Evolutionary conservation across 2,888 invertebrate genomes (phyloP).

Genomic region (Tipula confusa): DNA sequence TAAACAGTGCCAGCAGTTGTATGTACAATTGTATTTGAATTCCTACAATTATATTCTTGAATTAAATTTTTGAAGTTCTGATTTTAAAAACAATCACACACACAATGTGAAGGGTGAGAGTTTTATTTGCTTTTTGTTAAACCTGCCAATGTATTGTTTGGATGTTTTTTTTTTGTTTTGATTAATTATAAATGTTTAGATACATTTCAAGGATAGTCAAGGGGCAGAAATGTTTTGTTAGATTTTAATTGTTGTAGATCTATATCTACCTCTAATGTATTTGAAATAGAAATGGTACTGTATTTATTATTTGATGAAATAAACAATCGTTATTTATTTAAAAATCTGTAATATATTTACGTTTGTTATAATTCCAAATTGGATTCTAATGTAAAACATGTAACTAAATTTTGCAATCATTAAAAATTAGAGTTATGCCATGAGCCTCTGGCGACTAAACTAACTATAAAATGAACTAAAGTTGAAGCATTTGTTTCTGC

Average conservation of each 20-base stretch:
- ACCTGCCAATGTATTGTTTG: background rate
- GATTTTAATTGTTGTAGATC: background rate
- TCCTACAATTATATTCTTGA: background rate
- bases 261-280: no score
- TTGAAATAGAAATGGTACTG: background rate
- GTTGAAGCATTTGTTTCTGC: no score
- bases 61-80: background rate
- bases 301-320: background rate
- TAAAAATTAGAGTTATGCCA: no score
- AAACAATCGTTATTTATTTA: background rate
- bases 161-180: background rate
- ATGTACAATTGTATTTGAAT: background rate
- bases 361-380: no score
- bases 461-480: no score
- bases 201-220: background rate
- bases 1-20: background rate
- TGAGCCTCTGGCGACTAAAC: no score
- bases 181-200: constrained; percentile 1
- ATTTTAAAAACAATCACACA: background rate
- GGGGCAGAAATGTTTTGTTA: background rate
- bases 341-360: background rate
- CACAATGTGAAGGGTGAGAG: background rate
- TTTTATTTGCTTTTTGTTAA: background rate
- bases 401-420: no score
- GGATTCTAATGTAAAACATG: no score